Conservation (phyloP, 2,113 vertebrate genomes). For the Camarhynchus parvulus region DNA sequence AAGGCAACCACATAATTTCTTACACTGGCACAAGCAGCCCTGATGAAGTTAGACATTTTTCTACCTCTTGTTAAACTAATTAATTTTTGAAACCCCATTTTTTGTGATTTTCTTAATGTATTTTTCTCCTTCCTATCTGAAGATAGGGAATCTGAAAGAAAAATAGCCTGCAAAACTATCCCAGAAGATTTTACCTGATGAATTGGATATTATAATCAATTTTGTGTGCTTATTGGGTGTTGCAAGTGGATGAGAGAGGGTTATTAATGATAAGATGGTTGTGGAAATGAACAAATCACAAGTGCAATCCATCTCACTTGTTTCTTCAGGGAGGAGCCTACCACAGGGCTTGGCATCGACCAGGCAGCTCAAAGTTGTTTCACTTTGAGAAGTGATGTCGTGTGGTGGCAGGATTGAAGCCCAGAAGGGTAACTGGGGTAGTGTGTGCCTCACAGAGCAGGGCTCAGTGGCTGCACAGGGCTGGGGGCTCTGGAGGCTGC, state of each 20-base stretch:
- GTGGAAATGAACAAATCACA: slow-evolving; percentile 36
- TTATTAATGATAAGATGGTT: slow-evolving; percentile 24
- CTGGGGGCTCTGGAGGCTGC: accelerated
- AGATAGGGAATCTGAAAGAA: background rate
- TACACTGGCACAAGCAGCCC: background rate
- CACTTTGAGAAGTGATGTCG: background rate
- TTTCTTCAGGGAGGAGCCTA: background rate
- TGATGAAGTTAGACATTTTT: background rate
- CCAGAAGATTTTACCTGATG: background rate
- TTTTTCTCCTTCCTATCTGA: background rate
- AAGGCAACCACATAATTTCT: background rate
- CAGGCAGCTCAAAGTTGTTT: slow-evolving; percentile 11
- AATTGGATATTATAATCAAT: slow-evolving; percentile 44
- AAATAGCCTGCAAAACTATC: background rate
- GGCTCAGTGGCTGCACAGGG: accelerated
- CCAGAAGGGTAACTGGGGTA: background rate
- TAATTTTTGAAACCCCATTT: background rate
- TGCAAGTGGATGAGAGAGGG: slow-evolving; percentile 5
- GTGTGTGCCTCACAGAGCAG: background rate
- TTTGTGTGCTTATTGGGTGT: slow-evolving; percentile 17
- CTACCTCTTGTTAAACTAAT: slow-evolving; percentile 11
- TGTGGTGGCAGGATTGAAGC: accelerated
- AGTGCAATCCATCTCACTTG: slow-evolving; percentile 48
- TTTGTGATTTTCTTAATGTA: background rate
- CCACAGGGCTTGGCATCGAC: background rate